phyloP scores from a whole-genome alignment of 2,113 vertebrate species.

The Saguinus midas region DNA sequence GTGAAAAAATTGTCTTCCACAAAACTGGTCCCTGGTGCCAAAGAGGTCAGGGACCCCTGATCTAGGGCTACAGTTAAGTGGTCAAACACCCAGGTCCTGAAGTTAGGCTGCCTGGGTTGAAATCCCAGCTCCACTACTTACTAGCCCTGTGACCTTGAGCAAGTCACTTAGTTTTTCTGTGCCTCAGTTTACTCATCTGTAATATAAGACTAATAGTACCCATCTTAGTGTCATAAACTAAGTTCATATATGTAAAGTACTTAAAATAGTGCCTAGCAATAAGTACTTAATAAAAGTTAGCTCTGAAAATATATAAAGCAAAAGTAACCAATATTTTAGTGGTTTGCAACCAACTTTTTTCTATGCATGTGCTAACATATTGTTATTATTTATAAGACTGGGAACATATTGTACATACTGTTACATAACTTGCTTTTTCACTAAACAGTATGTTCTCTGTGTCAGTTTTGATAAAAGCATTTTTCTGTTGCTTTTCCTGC shows the following conservation, averaged over 20 bases:
- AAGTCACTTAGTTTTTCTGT: neutral
- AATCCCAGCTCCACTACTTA: neutral
- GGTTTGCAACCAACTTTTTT: neutral
- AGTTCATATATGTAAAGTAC: neutral
- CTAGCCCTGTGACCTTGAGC: neutral
- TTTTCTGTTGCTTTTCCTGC: neutral
- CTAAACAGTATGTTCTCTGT: neutral
- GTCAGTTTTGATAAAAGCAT: constrained; percentile 4
- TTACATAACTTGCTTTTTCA: neutral
- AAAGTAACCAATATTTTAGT: neutral
- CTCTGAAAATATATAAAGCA: neutral
- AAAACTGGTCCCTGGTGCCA: no score
- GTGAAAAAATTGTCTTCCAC: no score
- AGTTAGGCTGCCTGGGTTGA: neutral
- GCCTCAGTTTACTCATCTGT: neutral
- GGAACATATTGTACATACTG: neutral
- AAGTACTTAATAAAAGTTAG: neutral
- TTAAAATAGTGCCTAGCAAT: neutral
- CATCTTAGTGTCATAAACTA: neutral
- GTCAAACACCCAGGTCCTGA: neutral
- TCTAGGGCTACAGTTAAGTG: neutral
- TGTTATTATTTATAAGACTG: neutral
- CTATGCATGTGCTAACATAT: neutral
- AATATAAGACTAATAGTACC: neutral
- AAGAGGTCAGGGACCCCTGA: no score